Conservation (phyloP, 1,140 invertebrate species). For the Achroia grisella region DNA sequence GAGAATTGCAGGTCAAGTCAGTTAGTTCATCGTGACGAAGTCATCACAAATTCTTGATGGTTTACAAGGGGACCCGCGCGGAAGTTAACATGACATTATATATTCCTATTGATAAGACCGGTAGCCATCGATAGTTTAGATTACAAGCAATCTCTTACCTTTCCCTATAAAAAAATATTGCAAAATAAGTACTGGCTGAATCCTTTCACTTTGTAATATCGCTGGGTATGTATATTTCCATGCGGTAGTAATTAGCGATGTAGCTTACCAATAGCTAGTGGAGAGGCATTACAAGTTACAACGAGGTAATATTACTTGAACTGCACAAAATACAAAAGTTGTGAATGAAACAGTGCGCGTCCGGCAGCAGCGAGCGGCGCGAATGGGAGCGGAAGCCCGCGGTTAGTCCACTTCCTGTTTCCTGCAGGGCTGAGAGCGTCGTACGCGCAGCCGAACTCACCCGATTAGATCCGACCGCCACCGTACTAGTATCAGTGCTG, state of each 20-base stretch:
- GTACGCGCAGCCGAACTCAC: conserved; percentile 53
- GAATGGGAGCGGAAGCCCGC: conserved; percentile 70
- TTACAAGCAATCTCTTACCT: too few species aligned
- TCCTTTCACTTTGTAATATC: too few species aligned
- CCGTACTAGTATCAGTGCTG: conserved; percentile 8
- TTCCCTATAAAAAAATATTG: too few species aligned
- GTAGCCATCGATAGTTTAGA: too few species aligned
- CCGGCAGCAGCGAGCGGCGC: conserved; percentile 41
- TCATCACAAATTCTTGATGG: too few species aligned
- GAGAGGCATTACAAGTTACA: neutral
- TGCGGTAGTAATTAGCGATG: neutral
- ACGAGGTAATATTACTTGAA: conserved; percentile 41
- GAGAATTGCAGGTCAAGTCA: too few species aligned
- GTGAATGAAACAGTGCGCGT: conserved; percentile 59
- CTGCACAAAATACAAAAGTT: conserved; percentile 43
- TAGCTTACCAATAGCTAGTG: neutral
- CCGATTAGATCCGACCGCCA: conserved; percentile 30
- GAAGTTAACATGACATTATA: too few species aligned
- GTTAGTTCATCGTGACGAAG: too few species aligned
- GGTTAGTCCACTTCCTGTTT: conserved; percentile 73
- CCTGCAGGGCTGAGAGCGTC: conserved; percentile 54
- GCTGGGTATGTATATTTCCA: too few species aligned
- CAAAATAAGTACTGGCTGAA: too few species aligned
- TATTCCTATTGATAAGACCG: too few species aligned
- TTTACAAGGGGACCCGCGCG: too few species aligned